Conservation (phyloP, 2,888 invertebrate genomes). For the Polylopha cassiicola region DNA sequence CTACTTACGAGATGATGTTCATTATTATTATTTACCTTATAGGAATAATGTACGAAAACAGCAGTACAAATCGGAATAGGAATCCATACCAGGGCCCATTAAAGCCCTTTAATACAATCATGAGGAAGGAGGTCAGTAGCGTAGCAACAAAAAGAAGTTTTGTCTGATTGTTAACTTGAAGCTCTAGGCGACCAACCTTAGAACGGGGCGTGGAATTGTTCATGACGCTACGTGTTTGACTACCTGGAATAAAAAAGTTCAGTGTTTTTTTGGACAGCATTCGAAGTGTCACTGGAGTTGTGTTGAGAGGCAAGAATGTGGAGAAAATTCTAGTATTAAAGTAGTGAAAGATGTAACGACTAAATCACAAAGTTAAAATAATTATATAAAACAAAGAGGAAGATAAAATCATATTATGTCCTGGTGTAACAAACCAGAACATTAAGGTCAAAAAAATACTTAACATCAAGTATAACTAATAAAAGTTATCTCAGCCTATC, state of each 20-base stretch:
- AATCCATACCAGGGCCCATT: slow-evolving; percentile 97
- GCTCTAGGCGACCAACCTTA: slow-evolving; percentile 96
- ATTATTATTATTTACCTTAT: slow-evolving; percentile 80
- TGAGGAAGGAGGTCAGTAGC: slow-evolving; percentile 90
- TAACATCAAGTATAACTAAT: too few species aligned
- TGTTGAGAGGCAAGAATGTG: too few species aligned
- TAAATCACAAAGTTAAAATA: too few species aligned
- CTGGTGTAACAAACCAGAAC: too few species aligned
- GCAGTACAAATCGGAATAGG: slow-evolving; percentile 95
- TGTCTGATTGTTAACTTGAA: slow-evolving; percentile 97
- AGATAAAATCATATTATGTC: too few species aligned
- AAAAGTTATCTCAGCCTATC: too few species aligned
- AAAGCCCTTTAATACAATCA: slow-evolving; percentile 98
- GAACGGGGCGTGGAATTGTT: slow-evolving; percentile 97
- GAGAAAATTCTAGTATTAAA: too few species aligned
- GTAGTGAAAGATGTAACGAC: too few species aligned
- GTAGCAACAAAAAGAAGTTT: slow-evolving; percentile 96
- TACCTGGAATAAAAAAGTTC: slow-evolving; percentile 78
- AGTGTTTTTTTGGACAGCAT: too few species aligned
- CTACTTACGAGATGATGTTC: not conserved
- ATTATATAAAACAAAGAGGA: too few species aligned
- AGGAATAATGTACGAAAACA: slow-evolving; percentile 99
- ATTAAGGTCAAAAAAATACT: too few species aligned
- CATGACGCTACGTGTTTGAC: slow-evolving; percentile 98
- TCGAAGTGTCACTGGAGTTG: too few species aligned